Evolutionary conservation across 1,140 invertebrate species (phyloP).

Genomic region (silkworm (Bombyx mori)): ASM3026992v2 NC_085121.1:3763001-3763500

Average conservation of each 20-base stretch:
- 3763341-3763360: conserved; percentile 6
- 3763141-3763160: conserved; percentile 3
- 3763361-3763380: conserved; percentile 3
- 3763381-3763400: conserved; percentile 9
- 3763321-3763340: conserved; percentile 4
- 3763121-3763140: conserved; percentile 5
- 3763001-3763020: conserved; percentile 2
- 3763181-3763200: conserved; percentile 3
- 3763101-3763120: conserved; percentile 7
- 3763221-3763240: not conserved
- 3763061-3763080: conserved; percentile 10
- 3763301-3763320: conserved; percentile 8
- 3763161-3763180: conserved; percentile 6
- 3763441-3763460: not conserved
- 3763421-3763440: conserved; percentile 8
- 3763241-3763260: conserved; percentile 5
- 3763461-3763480: not conserved
- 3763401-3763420: too few relatives aligned
- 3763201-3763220: not conserved
- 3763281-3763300: conserved; percentile 3
- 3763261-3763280: conserved; percentile 7
- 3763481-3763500: conserved; percentile 1
- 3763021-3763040: not conserved
- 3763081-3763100: conserved; percentile 7
- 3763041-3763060: not conserved